A percentile compares a stretch with the other conserved stretches of the same genome.
phyloP scores from a whole-genome alignment of 2,113 vertebrate species.

The Micromys minutus region DNA sequence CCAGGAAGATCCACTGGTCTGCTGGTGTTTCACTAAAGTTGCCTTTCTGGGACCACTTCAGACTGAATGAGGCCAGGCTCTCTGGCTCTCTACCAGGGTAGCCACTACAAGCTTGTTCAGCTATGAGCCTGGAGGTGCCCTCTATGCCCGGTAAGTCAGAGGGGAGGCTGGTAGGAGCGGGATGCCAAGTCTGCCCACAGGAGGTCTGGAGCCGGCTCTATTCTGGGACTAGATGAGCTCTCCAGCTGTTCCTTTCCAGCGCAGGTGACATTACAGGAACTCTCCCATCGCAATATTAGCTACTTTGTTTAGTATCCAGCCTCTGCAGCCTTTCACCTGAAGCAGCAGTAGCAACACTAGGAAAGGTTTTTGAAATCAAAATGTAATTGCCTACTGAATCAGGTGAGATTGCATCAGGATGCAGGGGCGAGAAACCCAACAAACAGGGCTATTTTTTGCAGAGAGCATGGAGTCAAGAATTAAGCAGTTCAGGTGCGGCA shows the following conservation, averaged over 20 bases:
- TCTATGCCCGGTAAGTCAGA: accelerated
- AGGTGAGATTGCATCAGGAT: conserved; percentile 43
- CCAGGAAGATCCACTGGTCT: background rate
- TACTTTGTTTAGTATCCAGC: background rate
- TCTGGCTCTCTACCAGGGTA: accelerated
- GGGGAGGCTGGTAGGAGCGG: background rate
- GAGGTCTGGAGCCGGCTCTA: background rate
- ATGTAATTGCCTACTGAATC: conserved; percentile 54
- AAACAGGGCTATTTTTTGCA: background rate
- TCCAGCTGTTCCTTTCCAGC: background rate
- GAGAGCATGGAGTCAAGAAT: background rate
- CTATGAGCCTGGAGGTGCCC: background rate
- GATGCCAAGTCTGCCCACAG: background rate
- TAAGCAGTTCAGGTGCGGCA: background rate
- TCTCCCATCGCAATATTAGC: conserved; percentile 1
- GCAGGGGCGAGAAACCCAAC: background rate
- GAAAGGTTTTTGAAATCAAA: conserved; percentile 52
- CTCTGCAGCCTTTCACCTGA: background rate
- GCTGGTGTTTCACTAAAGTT: accelerated
- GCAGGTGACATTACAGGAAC: background rate
- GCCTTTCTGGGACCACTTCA: accelerated
- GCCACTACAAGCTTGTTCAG: accelerated
- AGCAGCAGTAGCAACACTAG: background rate
- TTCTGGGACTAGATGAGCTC: background rate
- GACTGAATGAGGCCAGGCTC: background rate